These are phyloP conservation scores for Oligia fasciuncula DNA, from an alignment of 2,888 invertebrate genomes.

Conservation along the genomic window DNA sequence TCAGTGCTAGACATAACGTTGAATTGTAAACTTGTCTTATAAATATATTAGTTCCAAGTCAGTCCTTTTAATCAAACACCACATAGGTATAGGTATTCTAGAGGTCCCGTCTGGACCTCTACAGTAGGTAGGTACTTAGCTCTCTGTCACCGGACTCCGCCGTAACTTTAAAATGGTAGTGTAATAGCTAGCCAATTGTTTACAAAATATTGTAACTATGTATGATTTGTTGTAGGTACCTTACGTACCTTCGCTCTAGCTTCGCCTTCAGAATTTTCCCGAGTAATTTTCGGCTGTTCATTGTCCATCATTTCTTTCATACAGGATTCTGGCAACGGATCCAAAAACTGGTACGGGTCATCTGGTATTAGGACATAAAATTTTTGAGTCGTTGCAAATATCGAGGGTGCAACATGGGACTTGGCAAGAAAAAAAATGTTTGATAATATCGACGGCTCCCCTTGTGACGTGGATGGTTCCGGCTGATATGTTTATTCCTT, in stretches of 20 bases:
- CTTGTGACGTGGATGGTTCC: background rate
- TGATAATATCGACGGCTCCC: background rate
- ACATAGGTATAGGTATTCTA: no score
- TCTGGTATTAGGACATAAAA: conserved; percentile 47
- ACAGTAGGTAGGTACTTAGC: background rate
- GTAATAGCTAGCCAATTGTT: background rate
- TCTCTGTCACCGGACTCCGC: background rate
- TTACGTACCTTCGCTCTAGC: conserved; percentile 40
- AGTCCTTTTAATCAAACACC: no score
- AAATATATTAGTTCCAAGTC: no score
- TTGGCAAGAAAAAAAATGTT: background rate
- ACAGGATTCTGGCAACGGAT: conserved; percentile 79
- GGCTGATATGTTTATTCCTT: background rate
- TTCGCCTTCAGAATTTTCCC: conserved; percentile 65
- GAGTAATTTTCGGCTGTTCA: conserved; percentile 73
- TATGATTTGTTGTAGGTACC: background rate
- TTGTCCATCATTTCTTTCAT: conserved; percentile 79
- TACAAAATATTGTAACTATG: background rate
- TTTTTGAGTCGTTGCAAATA: background rate
- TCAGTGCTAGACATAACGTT: no score
- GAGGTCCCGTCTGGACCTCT: no score
- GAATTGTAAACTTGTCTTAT: no score
- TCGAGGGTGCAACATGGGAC: background rate
- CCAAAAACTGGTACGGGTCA: conserved; percentile 85
- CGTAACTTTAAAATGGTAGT: background rate